Conservation (phyloP, 1,140 invertebrate genomes). For the Papilio helenus region DNA sequence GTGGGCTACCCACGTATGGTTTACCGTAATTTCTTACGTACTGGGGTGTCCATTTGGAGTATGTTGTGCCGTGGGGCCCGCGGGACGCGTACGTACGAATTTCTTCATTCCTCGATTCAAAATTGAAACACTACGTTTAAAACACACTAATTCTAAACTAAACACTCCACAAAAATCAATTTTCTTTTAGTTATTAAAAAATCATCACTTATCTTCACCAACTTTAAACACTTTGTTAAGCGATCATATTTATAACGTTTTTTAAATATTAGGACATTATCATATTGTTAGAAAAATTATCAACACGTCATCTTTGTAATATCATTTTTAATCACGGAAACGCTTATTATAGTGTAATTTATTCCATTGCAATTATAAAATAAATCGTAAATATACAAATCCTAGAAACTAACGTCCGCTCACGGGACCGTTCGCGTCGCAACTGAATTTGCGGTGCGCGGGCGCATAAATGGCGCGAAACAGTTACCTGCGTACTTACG, state of each 20-base stretch:
- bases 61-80: conserved; percentile 43
- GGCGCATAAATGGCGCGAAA: conserved; percentile 25
- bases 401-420: neutral
- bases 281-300: neutral
- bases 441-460: conserved; percentile 31
- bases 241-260: neutral
- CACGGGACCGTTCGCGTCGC: conserved; percentile 16
- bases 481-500: neutral
- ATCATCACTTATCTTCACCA: neutral
- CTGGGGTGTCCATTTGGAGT: conserved; percentile 55
- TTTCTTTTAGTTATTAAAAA: neutral
- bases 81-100: conserved; percentile 64
- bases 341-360: neutral
- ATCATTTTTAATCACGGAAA: neutral
- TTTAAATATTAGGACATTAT: neutral
- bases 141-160: neutral
- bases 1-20: neutral
- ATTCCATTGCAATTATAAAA: neutral
- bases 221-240: neutral
- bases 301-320: neutral
- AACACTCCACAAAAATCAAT: neutral
- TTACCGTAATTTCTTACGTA: conserved; percentile 42
- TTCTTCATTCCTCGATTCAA: conserved; percentile 56
- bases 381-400: neutral
- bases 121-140: neutral